Percentiles rank a stretch among this genome's conserved stretches.
Evolutionary conservation across 2,797 vertebrate species (phyloP).

Genomic region (Acanthurus lineatus): DNA sequence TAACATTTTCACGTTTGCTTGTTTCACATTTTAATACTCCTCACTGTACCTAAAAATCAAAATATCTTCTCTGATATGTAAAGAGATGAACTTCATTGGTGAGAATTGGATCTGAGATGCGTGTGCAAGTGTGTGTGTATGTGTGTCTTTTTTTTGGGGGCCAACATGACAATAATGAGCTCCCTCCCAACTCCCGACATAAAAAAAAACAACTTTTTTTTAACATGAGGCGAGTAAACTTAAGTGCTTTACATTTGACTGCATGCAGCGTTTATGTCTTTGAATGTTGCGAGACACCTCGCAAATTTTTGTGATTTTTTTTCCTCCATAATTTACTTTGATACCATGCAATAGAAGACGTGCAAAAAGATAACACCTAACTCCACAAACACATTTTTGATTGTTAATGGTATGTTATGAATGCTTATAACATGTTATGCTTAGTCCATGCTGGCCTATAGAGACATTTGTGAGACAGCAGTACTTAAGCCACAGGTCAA

Average conservation of each 20-base stretch:
- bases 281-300: constrained; percentile 84
- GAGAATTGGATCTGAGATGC: constrained; percentile 70
- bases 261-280: constrained; percentile 86
- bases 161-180: constrained; percentile 85
- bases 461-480: constrained; percentile 89
- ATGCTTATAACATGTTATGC: constrained; percentile 91
- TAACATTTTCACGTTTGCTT: constrained; percentile 85
- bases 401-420: constrained; percentile 91
- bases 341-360: constrained; percentile 92
- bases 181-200: constrained; percentile 83
- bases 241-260: constrained; percentile 85
- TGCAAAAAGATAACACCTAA: constrained; percentile 92
- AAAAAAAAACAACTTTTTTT: constrained; percentile 31
- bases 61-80: constrained; percentile 68
- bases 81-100: constrained; percentile 67
- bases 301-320: constrained; percentile 80
- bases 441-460: constrained; percentile 91
- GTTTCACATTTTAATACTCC: constrained; percentile 83
- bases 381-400: constrained; percentile 90
- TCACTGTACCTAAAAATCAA: constrained; percentile 74
- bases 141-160: constrained; percentile 68
- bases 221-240: constrained; percentile 85
- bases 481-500: constrained; percentile 91
- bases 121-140: constrained; percentile 32
- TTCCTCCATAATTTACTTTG: constrained; percentile 87